A percentile compares a stretch with the other conserved stretches of the same genome.
Conservation (phyloP, 1,140 invertebrate genomes). For the Ectropis grisescens region DNA sequence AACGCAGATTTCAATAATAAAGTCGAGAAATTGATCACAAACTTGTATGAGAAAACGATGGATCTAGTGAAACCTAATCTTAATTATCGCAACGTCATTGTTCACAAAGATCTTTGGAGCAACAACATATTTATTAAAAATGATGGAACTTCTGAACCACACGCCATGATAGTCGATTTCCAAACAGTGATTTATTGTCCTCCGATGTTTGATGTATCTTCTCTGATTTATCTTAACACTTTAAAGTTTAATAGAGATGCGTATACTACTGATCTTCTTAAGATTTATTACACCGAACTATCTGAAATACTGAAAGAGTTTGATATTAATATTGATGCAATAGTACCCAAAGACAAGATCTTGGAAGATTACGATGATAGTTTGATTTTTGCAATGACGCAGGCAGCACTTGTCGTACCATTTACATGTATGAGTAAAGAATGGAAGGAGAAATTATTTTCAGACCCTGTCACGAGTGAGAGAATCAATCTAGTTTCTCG, state of each 20-base stretch:
- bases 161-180: slow-evolving; percentile 73
- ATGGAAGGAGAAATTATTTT: slow-evolving; percentile 38
- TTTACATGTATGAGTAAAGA: slow-evolving; percentile 43
- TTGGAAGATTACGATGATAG: slow-evolving; percentile 50
- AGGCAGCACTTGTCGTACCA: slow-evolving; percentile 65
- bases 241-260: slow-evolving; percentile 42
- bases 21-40: slow-evolving; percentile 28
- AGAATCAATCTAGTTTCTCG: slow-evolving; percentile 54
- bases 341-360: slow-evolving; percentile 36
- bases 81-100: slow-evolving; percentile 69
- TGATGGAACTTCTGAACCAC: slow-evolving; percentile 27
- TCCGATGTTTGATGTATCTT: slow-evolving; percentile 66
- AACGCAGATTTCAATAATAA: slow-evolving; percentile 21
- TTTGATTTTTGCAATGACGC: slow-evolving; percentile 59
- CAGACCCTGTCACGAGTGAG: slow-evolving; percentile 35
- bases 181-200: slow-evolving; percentile 72
- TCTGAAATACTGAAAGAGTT: slow-evolving; percentile 41
- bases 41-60: slow-evolving; percentile 48
- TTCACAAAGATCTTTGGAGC: slow-evolving; percentile 74
- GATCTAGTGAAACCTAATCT: slow-evolving; percentile 58
- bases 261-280: slow-evolving; percentile 39
- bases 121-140: slow-evolving; percentile 75
- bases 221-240: slow-evolving; percentile 68
- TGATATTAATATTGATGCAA: slow-evolving; percentile 30
- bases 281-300: slow-evolving; percentile 60